These are phyloP conservation scores for Dermolepida albohirtum DNA, from an alignment of 2,888 invertebrate genomes.

Conservation along the genomic window DNA sequence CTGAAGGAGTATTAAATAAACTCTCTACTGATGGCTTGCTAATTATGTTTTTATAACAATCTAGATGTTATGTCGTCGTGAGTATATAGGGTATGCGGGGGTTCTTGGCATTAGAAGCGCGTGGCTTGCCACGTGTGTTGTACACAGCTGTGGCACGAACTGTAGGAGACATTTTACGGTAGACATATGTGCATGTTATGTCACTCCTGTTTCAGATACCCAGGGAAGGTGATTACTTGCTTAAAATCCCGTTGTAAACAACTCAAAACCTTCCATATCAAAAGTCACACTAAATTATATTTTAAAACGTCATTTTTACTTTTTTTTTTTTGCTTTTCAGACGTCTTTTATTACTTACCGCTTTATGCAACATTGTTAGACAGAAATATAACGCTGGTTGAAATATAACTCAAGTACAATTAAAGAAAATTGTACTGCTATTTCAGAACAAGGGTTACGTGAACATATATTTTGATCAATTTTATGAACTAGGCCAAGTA, in stretches of 20 bases:
- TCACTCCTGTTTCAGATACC: constrained; percentile 49
- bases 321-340: background rate
- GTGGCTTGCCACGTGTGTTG: constrained; percentile 60
- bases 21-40: background rate
- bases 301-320: background rate
- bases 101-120: constrained; percentile 51
- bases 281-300: constrained; percentile 1
- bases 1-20: background rate
- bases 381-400: too few relatives aligned
- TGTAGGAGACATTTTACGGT: constrained; percentile 61
- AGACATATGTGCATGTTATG: constrained; percentile 59
- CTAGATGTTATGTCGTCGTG: constrained; percentile 24
- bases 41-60: constrained; percentile 34
- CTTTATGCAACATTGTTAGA: too few relatives aligned
- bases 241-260: background rate
- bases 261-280: constrained; percentile 25
- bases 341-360: too few relatives aligned
- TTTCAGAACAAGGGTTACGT: too few relatives aligned
- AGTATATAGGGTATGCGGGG: constrained; percentile 34
- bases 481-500: too few relatives aligned
- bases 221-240: constrained; percentile 41
- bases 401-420: too few relatives aligned
- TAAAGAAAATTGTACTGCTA: too few relatives aligned
- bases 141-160: constrained; percentile 62
- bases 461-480: too few relatives aligned